phyloP scores from a whole-genome alignment of 2,113 vertebrate species.

The Protobothrops mucrosquamatus region DNA sequence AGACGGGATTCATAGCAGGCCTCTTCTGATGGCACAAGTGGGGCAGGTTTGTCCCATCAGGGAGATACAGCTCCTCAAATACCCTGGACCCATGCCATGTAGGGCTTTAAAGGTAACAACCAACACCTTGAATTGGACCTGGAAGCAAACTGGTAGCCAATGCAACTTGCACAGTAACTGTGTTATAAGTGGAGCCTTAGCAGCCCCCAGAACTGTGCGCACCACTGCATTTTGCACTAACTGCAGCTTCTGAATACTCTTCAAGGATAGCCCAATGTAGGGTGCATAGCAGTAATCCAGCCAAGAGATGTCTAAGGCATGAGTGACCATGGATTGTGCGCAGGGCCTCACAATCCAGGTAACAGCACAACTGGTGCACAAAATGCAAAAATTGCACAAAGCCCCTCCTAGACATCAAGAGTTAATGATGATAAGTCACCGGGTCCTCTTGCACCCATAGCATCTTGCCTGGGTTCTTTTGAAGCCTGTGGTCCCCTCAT shows the following conservation, averaged over 20 bases:
- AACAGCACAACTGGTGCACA: neutral
- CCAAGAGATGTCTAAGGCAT: neutral
- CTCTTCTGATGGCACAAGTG: neutral
- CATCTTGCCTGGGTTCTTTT: neutral
- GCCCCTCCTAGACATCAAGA: neutral
- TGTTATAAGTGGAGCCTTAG: neutral
- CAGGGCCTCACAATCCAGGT: neutral
- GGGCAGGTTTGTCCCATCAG: neutral
- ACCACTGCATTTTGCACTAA: neutral
- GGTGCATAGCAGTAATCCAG: neutral
- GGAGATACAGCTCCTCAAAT: neutral
- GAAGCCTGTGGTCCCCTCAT: neutral
- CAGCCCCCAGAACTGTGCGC: neutral
- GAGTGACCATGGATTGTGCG: neutral
- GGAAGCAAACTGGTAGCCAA: neutral
- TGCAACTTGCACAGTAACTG: neutral
- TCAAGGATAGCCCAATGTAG: neutral
- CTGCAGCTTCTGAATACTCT: neutral
- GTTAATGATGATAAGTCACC: neutral
- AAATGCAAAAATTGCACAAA: neutral
- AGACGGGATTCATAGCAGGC: neutral
- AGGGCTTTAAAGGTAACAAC: neutral
- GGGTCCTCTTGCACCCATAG: neutral
- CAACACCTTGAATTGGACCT: neutral
- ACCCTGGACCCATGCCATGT: neutral